Conservation (phyloP, 2,888 invertebrate species). For the Phengaris arion region DNA sequence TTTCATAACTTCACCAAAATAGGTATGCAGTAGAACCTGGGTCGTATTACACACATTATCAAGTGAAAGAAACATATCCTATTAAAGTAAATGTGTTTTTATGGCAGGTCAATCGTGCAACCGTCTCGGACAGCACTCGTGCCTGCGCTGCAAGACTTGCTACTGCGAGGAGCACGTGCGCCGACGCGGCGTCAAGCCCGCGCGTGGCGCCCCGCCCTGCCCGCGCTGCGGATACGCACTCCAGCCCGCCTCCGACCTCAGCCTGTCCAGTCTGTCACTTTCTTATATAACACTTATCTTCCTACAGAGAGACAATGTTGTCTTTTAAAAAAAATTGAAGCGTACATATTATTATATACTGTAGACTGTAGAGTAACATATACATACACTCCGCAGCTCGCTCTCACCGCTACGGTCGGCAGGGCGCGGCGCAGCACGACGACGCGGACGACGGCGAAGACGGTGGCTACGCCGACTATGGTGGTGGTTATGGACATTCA, state of each 20-base stretch:
- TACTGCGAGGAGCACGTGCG: conserved; percentile 98
- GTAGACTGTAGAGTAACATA: not conserved
- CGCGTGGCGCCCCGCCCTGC: conserved; percentile 82
- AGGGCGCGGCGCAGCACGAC: conserved; percentile 85
- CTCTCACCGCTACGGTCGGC: conserved; percentile 93
- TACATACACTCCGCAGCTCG: conserved; percentile 78
- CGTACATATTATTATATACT: not conserved
- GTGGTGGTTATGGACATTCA: conserved; percentile 61
- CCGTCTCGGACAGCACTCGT: conserved; percentile 95
- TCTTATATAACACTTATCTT: too few relatives aligned
- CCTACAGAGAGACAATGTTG: too few relatives aligned
- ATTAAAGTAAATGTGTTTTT: not conserved
- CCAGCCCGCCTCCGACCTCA: conserved; percentile 95
- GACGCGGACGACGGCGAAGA: conserved; percentile 71
- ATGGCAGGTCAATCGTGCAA: conserved; percentile 93
- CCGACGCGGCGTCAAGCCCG: conserved; percentile 68
- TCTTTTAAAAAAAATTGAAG: too few relatives aligned
- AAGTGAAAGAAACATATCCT: not conserved
- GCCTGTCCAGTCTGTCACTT: conserved; percentile 91
- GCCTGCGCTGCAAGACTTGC: conserved; percentile 96
- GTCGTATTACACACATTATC: too few relatives aligned
- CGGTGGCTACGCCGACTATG: conserved; percentile 56
- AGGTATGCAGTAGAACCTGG: too few relatives aligned
- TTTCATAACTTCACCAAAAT: too few relatives aligned
- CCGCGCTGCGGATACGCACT: conserved; percentile 97